phyloP scores from a whole-genome alignment of 1,140 invertebrate species.

The Macrocentrus cingulum region DNA sequence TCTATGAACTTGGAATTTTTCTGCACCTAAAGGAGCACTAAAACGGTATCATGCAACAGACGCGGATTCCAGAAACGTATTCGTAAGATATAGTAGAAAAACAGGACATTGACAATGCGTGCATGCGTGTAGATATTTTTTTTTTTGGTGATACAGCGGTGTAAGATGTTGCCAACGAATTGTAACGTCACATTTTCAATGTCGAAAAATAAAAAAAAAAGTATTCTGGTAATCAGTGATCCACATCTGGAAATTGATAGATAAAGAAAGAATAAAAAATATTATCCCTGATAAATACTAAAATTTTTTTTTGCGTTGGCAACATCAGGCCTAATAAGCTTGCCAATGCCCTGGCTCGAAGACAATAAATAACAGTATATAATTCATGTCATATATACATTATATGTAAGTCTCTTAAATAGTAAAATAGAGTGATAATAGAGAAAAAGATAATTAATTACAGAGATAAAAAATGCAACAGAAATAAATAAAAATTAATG shows the following conservation, averaged over 20 bases:
- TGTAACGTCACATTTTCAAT: constrained; percentile 21
- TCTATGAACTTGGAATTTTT: not conserved
- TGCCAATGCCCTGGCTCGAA: constrained; percentile 82
- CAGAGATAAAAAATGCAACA: no score
- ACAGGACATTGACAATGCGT: constrained; percentile 61
- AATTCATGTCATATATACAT: constrained; percentile 16
- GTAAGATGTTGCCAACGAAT: constrained; percentile 58
- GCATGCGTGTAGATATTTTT: constrained; percentile 57
- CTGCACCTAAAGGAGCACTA: no score
- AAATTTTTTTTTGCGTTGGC: constrained; percentile 57
- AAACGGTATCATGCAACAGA: no score
- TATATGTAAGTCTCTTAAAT: no score
- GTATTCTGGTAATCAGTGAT: not conserved
- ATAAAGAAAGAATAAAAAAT: no score
- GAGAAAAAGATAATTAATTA: constrained; percentile 21
- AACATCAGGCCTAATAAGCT: constrained; percentile 63
- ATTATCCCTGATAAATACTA: constrained; percentile 28
- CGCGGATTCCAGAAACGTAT: constrained; percentile 2
- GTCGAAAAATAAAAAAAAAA: constrained; percentile 5
- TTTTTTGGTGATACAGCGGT: constrained; percentile 56
- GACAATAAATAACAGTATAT: constrained; percentile 40
- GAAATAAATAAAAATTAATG: no score
- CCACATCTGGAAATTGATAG: no score
- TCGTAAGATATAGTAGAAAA: constrained; percentile 46
- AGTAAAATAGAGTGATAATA: constrained; percentile 19